Percentiles rank a stretch among this genome's conserved stretches.
Conservation (phyloP, 2,888 invertebrate genomes). For the Aradus depressus region DNA sequence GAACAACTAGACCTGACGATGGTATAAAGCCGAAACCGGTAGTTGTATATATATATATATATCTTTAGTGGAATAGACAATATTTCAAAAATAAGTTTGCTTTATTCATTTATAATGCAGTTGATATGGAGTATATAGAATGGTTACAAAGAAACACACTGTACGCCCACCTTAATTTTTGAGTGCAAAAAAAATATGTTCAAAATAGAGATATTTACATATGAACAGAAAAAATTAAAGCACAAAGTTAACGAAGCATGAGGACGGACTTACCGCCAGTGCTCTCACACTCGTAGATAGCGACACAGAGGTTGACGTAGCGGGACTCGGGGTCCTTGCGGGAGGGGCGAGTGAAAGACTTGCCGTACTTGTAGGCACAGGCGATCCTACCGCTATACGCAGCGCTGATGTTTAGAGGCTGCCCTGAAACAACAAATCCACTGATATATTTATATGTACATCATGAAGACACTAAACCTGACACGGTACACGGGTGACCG, state of each 20-base stretch:
- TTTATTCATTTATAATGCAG: too few species aligned
- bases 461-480: too few species aligned
- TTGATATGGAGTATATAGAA: too few species aligned
- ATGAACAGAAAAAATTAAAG: neutral
- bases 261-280: slow-evolving; percentile 57
- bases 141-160: too few species aligned
- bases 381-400: slow-evolving; percentile 97
- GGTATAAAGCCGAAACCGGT: too few species aligned
- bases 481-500: too few species aligned
- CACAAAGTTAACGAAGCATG: neutral
- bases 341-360: slow-evolving; percentile 73
- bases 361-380: slow-evolving; percentile 90
- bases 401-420: slow-evolving; percentile 85
- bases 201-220: neutral
- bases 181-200: neutral
- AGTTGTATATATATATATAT: too few species aligned
- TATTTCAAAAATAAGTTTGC: neutral
- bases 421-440: slow-evolving; percentile 46
- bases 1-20: too few species aligned
- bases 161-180: too few species aligned
- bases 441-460: too few species aligned
- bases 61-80: neutral
- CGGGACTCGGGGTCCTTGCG: slow-evolving; percentile 64
- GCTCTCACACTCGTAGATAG: slow-evolving; percentile 98
- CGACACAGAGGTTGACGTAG: slow-evolving; percentile 82